Percentiles rank a stretch among this genome's conserved stretches.
These are phyloP conservation scores for Phenganax subtilis DNA, from an alignment of 92 coral and sea anemone genomes.

Conservation along the genomic window DNA sequence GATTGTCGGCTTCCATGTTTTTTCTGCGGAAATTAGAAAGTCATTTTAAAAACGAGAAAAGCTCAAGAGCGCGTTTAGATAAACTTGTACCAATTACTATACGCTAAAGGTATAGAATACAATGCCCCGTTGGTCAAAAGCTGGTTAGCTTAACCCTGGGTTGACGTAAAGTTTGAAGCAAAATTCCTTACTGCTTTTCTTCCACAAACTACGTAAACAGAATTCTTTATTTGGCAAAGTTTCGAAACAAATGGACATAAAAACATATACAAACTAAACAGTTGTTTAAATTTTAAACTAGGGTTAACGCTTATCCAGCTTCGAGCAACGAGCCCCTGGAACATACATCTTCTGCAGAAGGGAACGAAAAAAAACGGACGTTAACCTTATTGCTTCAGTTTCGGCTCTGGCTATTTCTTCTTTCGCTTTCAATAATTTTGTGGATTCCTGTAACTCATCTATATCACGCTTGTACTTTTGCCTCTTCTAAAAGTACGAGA, in stretches of 20 bases:
- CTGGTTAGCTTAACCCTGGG: too few relatives aligned
- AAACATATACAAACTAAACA: too few relatives aligned
- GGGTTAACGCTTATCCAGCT: too few relatives aligned
- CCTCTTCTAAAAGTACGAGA: slow-evolving; percentile 54
- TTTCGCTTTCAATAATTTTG: slow-evolving; percentile 70
- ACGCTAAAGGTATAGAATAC: too few relatives aligned
- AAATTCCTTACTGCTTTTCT: too few relatives aligned
- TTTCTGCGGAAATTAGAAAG: slow-evolving; percentile 33
- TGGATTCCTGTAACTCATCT: slow-evolving; percentile 61
- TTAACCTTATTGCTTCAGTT: slow-evolving; percentile 66
- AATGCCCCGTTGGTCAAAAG: too few relatives aligned
- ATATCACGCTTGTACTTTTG: slow-evolving; percentile 76
- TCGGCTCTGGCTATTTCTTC: slow-evolving; percentile 80
- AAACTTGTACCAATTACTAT: neutral
- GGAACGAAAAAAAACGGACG: neutral
- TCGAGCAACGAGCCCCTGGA: too few relatives aligned
- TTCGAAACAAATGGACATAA: too few relatives aligned
- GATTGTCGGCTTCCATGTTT: slow-evolving; percentile 64
- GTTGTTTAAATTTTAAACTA: too few relatives aligned
- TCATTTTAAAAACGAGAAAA: neutral
- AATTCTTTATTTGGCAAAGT: too few relatives aligned
- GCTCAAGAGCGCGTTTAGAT: neutral
- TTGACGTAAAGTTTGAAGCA: too few relatives aligned
- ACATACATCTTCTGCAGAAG: neutral
- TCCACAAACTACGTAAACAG: too few relatives aligned